Base-by-base conservation (phyloP, 2,888 invertebrate genomes). In the Troides helena region DNA sequence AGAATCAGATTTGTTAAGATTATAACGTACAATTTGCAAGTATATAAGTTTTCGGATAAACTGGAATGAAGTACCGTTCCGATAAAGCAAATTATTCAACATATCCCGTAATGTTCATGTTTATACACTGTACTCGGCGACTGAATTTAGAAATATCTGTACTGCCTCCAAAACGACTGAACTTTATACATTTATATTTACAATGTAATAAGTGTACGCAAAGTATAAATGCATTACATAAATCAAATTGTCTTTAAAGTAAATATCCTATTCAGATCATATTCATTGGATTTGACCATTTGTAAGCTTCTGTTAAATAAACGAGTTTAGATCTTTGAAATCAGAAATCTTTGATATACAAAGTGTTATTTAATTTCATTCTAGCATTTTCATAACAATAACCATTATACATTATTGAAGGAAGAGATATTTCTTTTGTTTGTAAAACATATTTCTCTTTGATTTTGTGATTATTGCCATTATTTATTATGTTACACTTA, bases 121-220 rank as follows among this genome's bases (percentile, higher is more conserved):
- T 21, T n/a, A 58, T 23, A 67, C 21, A 57, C 50, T 62, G 43
- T 21, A 39, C n/a, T 56, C 53, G 21, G 21, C 57, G 69, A 65
- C 65, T 69, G 61, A 69, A 46, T n/a, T 67, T 62, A 25, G 18
- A 60, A 65, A 65, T 43, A 59, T 60, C 25, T 61, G 65, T 56
- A 65, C 65, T 69, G 65, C 69, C 65, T 69, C 30, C 56, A 43
- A 61, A 65, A 57, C 62, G 69, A 65, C 61, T 65, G 43, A 59
- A 59, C 59, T 53, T 61, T 50, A 56, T 62, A 56, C 61, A 43
- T 25, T 21, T 62, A 57, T 57, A 57, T 57, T 57, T 57, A n/a
- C 12, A 21, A 57, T 57, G 57, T 57, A 57, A 21, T 8, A 57
- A 57, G 8, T 57, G n/a, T 57, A 57, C 21, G 21, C n/a, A 21